A percentile compares a stretch with the other conserved stretches of the same genome.
phyloP scores from a whole-genome alignment of 2,113 vertebrate genomes.

The Eupsittula cactorum region DNA sequence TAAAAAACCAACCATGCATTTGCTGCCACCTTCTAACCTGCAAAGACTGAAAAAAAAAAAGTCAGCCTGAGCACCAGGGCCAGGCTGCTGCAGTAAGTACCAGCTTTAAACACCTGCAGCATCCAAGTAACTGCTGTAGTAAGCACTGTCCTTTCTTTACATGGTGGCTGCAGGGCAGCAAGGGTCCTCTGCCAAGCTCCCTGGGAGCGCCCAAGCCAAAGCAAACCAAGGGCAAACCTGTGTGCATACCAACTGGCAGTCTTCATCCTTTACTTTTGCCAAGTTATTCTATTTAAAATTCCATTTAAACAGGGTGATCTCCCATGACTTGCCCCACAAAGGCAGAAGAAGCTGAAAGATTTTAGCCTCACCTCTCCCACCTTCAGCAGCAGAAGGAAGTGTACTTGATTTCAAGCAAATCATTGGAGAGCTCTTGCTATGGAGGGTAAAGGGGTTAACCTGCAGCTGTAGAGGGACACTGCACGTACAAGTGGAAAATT shows the following conservation, averaged over 20 bases:
- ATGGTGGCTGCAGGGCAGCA: not conserved
- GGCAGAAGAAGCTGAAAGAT: not conserved
- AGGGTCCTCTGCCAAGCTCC: not conserved
- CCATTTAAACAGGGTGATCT: not conserved
- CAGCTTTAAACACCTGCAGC: not conserved
- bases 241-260: not conserved
- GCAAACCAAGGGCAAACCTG: accelerated
- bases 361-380: not conserved
- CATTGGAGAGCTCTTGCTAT: accelerated
- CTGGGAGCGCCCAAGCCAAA: not conserved
- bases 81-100: not conserved
- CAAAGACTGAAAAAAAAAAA: not conserved
- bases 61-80: not conserved
- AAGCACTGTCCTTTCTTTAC: accelerated
- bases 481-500: not conserved
- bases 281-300: not conserved
- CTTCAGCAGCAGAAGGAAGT: not conserved
- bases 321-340: not conserved
- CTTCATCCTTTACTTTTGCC: not conserved
- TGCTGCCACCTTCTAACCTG: not conserved
- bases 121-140: not conserved
- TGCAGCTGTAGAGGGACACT: not conserved
- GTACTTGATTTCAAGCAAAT: not conserved
- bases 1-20: not conserved
- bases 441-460: not conserved